Percentiles rank a stretch among this genome's conserved stretches.
Conservation (phyloP, 64 coral and sea anemone species). For the Trachythela sp. region DNA sequence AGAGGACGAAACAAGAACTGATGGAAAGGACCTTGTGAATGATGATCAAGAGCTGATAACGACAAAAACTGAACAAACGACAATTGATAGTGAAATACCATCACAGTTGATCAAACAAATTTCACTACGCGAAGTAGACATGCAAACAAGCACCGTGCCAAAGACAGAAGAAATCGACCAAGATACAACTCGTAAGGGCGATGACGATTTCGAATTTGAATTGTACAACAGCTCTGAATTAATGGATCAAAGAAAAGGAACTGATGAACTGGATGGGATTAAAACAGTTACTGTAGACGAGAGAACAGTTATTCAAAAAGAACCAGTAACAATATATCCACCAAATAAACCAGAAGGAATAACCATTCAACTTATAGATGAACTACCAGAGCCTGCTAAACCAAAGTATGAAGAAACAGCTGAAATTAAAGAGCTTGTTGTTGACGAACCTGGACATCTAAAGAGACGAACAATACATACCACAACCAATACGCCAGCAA, state of each 20-base stretch:
- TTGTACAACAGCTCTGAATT: no score
- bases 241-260: no score
- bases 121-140: neutral
- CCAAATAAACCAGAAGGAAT: no score
- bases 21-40: neutral
- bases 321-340: no score
- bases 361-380: no score
- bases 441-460: neutral
- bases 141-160: neutral
- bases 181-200: no score
- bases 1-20: no score
- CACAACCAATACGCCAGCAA: no score
- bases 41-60: neutral
- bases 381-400: neutral
- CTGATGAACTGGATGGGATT: no score
- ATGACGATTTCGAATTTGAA: no score
- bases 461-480: neutral
- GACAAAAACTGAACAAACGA: neutral
- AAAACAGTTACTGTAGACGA: no score
- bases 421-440: neutral
- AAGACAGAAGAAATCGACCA: neutral
- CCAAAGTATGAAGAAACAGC: neutral
- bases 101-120: neutral
- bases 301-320: no score
- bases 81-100: neutral